Base-by-base conservation (phyloP, 2,113 vertebrate species). In the Prietella phreatophila region DNA sequence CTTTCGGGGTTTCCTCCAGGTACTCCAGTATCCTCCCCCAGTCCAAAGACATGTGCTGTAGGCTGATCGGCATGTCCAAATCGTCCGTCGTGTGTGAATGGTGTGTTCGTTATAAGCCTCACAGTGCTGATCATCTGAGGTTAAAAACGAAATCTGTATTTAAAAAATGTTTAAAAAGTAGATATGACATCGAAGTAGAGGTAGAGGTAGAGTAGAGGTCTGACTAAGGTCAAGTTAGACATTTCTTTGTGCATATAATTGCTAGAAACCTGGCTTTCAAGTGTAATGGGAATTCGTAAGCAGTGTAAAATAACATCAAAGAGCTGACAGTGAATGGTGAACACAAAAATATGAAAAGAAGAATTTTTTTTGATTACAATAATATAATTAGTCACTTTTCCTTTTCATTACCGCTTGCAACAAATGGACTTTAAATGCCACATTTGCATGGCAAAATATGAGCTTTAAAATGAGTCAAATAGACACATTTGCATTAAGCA, bases 391-490 rank as follows among this genome's bases (percentile, higher is more conserved):
- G 50, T 79, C 75, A n/a, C 27, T 27, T 71, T 55, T 83, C n/a
- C 47, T 39, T 36, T 69, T 73, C 20, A 33, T 89, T 33, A 15
- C 42, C 55, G 1, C 19, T 53, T 47, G 6, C 84, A 63, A 63
- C 58, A 89, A 83, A 33, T 55, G 22, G n/a, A 63, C 61, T 30
- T 42, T 61, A 55, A 63, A 82, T 50, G 65, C 10, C n/a, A 3
- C 20, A 60, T 86, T 88, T 89, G 90, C 81, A 83, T 88, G 73
- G 5, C 33, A 82, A 83, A 56, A 33, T 58, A 7, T 10, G 11
- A 42, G 30, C 82, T 91, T 91, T 82, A 82, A 84, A 47, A 83
- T 86, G n/a, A 84, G 82, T 47, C 89, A 89, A 86, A 90, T 81
- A 65, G 9, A 86, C 36, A 53, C 14, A 88, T 87, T 91, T 90